Conservation (phyloP, 2,888 invertebrate species). For the Leptothorax acervorum region DNA sequence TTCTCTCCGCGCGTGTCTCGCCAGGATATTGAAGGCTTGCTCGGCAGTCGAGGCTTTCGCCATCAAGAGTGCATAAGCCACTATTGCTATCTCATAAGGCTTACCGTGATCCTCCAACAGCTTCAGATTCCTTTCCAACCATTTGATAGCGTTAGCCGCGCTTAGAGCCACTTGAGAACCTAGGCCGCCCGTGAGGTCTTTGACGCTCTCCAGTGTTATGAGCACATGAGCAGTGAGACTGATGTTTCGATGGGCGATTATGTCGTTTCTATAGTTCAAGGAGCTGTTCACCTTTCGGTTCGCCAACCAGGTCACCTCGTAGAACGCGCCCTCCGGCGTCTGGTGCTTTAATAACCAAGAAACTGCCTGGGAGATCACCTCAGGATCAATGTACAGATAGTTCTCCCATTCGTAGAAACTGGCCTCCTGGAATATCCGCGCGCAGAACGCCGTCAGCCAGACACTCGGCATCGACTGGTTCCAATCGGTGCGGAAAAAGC, state of each 20-base stretch:
- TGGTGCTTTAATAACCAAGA: constrained; percentile 95
- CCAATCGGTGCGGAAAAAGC: constrained; percentile 97
- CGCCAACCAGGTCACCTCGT: constrained; percentile 94
- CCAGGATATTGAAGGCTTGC: constrained; percentile 92
- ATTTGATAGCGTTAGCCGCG: constrained; percentile 91
- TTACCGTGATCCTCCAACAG: constrained; percentile 90
- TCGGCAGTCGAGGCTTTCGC: constrained; percentile 95
- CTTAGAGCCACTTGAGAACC: constrained; percentile 92
- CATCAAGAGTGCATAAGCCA: constrained; percentile 94
- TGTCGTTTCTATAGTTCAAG: constrained; percentile 86
- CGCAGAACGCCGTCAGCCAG: constrained; percentile 97
- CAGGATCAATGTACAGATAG: constrained; percentile 96
- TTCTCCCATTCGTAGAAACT: constrained; percentile 99
- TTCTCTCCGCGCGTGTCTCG: constrained; percentile 89
- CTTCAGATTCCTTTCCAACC: constrained; percentile 94
- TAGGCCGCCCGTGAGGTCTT: constrained; percentile 91
- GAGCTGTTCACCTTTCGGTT: constrained; percentile 95
- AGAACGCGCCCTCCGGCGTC: constrained; percentile 94
- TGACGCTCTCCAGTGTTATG: constrained; percentile 94
- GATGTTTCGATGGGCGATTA: constrained; percentile 91
- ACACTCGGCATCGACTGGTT: constrained; percentile 95
- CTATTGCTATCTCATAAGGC: constrained; percentile 95
- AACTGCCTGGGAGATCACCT: constrained; percentile 94
- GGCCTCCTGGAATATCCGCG: constrained; percentile 95
- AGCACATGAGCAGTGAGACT: constrained; percentile 97